These are phyloP conservation scores for Hypanus sabinus DNA, from an alignment of 2,113 vertebrate genomes.

Conservation along the genomic window DNA sequence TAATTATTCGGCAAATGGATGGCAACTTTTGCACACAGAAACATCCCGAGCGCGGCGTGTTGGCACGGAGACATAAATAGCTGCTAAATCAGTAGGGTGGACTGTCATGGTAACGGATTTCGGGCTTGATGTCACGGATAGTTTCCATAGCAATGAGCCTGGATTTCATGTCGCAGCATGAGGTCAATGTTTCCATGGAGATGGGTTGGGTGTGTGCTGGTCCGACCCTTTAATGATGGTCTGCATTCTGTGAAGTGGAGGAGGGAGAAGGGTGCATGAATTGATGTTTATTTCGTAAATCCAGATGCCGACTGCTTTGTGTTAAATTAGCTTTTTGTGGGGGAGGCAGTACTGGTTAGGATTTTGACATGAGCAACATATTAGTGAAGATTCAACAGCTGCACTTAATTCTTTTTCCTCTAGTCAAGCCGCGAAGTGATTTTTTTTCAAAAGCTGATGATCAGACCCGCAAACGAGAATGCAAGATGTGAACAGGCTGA, in stretches of 20 bases:
- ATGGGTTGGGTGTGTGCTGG: not conserved
- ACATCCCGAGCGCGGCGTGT: not conserved
- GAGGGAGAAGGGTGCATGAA: not conserved
- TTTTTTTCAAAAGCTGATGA: not conserved
- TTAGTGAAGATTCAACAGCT: not conserved
- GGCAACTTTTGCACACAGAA: not conserved
- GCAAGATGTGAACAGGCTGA: not conserved
- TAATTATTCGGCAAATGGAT: not conserved
- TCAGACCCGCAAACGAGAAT: not conserved
- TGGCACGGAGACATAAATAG: not conserved
- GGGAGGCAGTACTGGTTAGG: not conserved
- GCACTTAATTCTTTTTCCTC: not conserved
- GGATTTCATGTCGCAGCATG: conserved; percentile 10
- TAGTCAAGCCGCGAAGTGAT: too few species aligned
- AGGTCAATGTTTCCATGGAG: conserved; percentile 31
- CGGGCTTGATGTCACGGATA: conserved; percentile 3
- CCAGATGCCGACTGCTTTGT: not conserved
- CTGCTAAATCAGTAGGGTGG: conserved; percentile 6
- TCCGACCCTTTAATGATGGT: not conserved
- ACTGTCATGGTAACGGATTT: not conserved
- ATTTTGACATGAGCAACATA: not conserved
- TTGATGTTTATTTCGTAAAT: not conserved
- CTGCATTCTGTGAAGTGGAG: not conserved
- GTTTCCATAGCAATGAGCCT: conserved; percentile 29
- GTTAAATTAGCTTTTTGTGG: not conserved